Base-by-base conservation (phyloP, 2,113 vertebrate genomes). In the Alexandromys fortis region DNA sequence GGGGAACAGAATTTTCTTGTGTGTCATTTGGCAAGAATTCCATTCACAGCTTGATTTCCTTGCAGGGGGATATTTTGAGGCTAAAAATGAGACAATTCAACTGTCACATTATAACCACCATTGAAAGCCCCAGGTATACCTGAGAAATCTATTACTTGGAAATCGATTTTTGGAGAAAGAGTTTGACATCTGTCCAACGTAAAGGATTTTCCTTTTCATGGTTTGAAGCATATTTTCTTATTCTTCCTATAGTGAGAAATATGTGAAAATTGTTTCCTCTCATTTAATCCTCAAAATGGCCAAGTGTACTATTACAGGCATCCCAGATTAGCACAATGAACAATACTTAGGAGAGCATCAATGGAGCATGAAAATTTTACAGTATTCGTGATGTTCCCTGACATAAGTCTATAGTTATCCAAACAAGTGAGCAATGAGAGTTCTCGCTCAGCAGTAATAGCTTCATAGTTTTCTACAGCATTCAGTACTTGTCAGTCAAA, bases 201-300 rank as follows among this genome's bases (percentile, higher is more conserved):
- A 70, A 92, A 91, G 26, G n/a, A 89, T 55, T 30, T 88, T 35
- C 58, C 55, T 17, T 58, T 58, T 58, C 67, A n/a, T 45, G 13
- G 5, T 21, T 89, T 52, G 58, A 65, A 58, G 26, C 13, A 67
- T 3, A 49, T 30, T 8, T 76, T 65, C 33, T 58, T 47, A 70
- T 73, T 92, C 19, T 83, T 90, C 86, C 45, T 49, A 1, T 63
- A 76, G 76, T 89, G 45, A 95, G 33, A 73, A 90, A 88, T 88
- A 47, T 81, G 65, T 19, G 6, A 21, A 89, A 49, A 11, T 49
- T 91, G 79, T 72, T 95, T 93, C 35, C 78, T 42, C 2, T 90
- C 38, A 65, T 45, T 72, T 45, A 61, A 81, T 89, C 10, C 45
- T 91, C 73, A 88, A 55, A 38, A 85, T 75, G 65, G 65, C 16